A percentile compares a stretch with the other conserved stretches of the same genome.
These are phyloP conservation scores for Motacilla alba DNA, from an alignment of 2,113 vertebrate genomes.

Conservation along the genomic window DNA sequence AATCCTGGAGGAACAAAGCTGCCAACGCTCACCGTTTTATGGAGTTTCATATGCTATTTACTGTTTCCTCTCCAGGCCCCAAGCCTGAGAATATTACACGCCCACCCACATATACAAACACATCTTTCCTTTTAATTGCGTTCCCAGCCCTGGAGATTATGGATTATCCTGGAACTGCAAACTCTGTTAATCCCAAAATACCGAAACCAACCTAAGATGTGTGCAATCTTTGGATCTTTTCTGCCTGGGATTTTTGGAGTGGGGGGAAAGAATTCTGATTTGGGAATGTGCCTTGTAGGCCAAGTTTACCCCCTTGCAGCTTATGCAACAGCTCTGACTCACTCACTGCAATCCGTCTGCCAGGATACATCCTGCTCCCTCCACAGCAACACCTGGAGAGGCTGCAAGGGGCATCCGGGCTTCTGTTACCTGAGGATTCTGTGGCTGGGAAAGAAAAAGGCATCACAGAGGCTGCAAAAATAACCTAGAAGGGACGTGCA, in stretches of 20 bases:
- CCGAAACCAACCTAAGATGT: accelerated
- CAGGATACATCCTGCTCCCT: not conserved
- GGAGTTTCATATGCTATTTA: not conserved
- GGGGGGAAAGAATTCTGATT: not conserved
- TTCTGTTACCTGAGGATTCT: not conserved
- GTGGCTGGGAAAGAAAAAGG: accelerated
- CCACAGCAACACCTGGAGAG: accelerated
- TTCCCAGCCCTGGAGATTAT: not conserved
- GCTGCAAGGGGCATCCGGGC: not conserved
- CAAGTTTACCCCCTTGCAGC: not conserved
- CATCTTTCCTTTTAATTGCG: not conserved
- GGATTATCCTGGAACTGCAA: not conserved
- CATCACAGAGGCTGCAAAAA: not conserved
- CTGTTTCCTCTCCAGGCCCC: not conserved
- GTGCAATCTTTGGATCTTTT: not conserved
- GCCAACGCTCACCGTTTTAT: not conserved
- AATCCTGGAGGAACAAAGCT: not conserved
- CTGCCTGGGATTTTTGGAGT: not conserved
- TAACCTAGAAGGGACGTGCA: not conserved
- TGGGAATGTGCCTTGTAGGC: not conserved
- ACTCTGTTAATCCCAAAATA: not conserved
- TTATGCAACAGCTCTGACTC: not conserved
- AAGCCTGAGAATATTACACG: not conserved
- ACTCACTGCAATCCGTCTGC: not conserved
- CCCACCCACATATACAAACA: not conserved